A percentile compares a stretch with the other conserved stretches of the same genome.
phyloP scores from a whole-genome alignment of 2,113 vertebrate species.

The human (Homo sapiens) region GRCh38 chr14:37254501-37255000 shows the following conservation, averaged over 20 bases:
- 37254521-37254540: background rate
- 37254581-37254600: background rate
- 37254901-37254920: conserved; percentile 19
- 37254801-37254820: background rate
- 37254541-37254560: background rate
- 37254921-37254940: background rate
- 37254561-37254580: background rate
- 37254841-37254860: background rate
- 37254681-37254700: background rate
- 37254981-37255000: background rate
- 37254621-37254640: background rate
- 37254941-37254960: background rate
- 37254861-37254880: background rate
- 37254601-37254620: background rate
- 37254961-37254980: conserved; percentile 13
- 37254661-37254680: background rate
- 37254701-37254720: background rate
- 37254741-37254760: conserved; percentile 1
- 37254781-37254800: conserved; percentile 22
- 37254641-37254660: background rate
- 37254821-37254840: conserved; percentile 21
- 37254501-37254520: background rate
- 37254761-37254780: conserved; percentile 7
- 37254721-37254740: background rate
- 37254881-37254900: conserved; percentile 12